Conservation (phyloP, 2,113 vertebrate species). For the Ibidorhyncha struthersii region DNA sequence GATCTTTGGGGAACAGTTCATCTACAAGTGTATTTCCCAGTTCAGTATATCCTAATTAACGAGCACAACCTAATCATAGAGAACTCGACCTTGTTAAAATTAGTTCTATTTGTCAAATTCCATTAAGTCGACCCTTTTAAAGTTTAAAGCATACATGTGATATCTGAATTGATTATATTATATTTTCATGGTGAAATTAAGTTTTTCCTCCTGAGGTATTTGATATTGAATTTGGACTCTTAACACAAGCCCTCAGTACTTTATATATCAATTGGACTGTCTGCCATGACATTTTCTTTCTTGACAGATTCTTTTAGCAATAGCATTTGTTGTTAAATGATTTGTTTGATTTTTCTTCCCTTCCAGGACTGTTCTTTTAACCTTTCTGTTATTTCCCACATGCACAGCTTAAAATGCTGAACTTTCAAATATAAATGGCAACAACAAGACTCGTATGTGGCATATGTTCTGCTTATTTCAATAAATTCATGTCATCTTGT, state of each 20-base stretch:
- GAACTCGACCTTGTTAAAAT: not conserved
- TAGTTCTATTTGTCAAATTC: not conserved
- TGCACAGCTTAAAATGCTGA: not conserved
- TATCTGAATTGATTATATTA: not conserved
- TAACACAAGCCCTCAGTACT: not conserved
- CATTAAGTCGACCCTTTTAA: not conserved
- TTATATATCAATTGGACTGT: not conserved
- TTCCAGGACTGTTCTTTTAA: not conserved
- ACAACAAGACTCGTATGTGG: not conserved
- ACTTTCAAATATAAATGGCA: not conserved
- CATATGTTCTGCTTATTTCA: not conserved
- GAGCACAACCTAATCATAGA: not conserved
- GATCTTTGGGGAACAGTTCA: not conserved
- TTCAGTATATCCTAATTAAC: conserved; percentile 16
- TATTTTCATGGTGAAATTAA: not conserved
- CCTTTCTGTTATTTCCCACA: not conserved
- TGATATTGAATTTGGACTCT: not conserved
- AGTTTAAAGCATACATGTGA: not conserved
- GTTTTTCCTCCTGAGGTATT: not conserved
- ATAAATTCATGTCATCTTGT: not conserved
- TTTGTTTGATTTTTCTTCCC: not conserved
- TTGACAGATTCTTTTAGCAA: not conserved
- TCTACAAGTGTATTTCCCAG: not conserved
- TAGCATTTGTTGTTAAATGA: not conserved
- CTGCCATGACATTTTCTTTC: not conserved